Evolutionary conservation across 2,113 vertebrate species (phyloP), one percentile per base, ranked within the genome.

Genomic region (Tilapia sparmanii): DNA sequence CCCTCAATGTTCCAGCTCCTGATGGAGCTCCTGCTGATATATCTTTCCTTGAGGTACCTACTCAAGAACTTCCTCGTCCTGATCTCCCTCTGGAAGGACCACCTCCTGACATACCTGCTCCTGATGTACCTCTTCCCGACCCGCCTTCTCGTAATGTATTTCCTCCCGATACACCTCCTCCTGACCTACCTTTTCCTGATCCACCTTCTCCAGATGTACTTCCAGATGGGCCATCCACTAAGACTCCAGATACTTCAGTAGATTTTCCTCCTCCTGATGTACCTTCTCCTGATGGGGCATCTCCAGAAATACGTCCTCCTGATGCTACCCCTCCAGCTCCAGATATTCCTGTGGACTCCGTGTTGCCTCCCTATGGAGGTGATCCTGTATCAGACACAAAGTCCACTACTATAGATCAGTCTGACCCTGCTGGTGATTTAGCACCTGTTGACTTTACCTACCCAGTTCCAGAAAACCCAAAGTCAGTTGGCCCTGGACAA

Each of bases 401-500:
- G 33, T 76, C 84, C 5, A 3, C 18, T 42, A 59, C 52, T 38
- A 13, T 26, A 40, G 59, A 85, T 79, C 45, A 2, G 13, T 78
- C 83, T 24, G 54, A 90, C 12, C 42, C 90, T 42, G 16, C 18
- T 68, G 61, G 12, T 13, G 50, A 89, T 54, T 79, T 90, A 35
- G 87, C 85, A 24, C 92, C 90, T 24, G 82, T 94, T 35, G 92
- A 94, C 84, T 92, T 93, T 57, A 90, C 52, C 16, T 89, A 90
- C 50, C 86, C 91, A 26, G 38, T 83, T 47, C 83, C 73, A 15
- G 92, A 87, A 38, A 81, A 85, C 40, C 61, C 19, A 53, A 80
- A 81, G 68, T 54, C 55, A 59, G 19, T 12, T 84, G 10, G 83
- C 29, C 18, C 63, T 29, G 42, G 26, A 80, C 19, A 40, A 87